A percentile compares a stretch with the other conserved stretches of the same genome.
phyloP scores from a whole-genome alignment of 2,888 invertebrate species.

The Chironomus riparius region DNA sequence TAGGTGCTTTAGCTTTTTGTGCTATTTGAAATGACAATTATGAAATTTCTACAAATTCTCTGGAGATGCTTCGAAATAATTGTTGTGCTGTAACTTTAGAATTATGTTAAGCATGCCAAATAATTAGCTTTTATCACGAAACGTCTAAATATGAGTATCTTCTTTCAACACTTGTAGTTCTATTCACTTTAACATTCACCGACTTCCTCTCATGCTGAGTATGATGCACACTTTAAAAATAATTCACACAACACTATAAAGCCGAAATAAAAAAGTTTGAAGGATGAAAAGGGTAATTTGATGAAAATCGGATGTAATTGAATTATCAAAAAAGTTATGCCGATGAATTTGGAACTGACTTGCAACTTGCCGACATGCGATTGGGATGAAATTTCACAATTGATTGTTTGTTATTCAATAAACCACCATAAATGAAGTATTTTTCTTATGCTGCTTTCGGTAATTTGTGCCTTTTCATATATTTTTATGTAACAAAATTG shows the following conservation, averaged over 20 bases:
- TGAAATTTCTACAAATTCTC: too few species aligned
- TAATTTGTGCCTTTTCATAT: neutral
- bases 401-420: slow-evolving; percentile 13
- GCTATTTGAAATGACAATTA: neutral
- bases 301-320: slow-evolving; percentile 20
- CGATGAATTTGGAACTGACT: neutral
- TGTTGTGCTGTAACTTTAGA: too few species aligned
- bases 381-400: neutral
- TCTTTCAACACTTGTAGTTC: too few species aligned
- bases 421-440: slow-evolving; percentile 11
- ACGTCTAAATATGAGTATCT: too few species aligned
- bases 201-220: too few species aligned
- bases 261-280: too few species aligned
- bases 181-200: too few species aligned
- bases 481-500: neutral
- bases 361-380: neutral
- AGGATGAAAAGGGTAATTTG: neutral
- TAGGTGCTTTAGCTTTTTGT: neutral
- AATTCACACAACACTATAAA: too few species aligned
- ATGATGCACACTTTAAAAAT: too few species aligned
- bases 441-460: neutral
- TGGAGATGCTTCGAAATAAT: too few species aligned
- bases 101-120: too few species aligned
- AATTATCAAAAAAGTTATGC: slow-evolving; percentile 12
- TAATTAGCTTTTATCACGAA: too few species aligned